Percentiles rank a stretch among this genome's conserved stretches.
phyloP scores from a whole-genome alignment of 2,797 vertebrate genomes.

The Acrocephalus scirpaceus region DNA sequence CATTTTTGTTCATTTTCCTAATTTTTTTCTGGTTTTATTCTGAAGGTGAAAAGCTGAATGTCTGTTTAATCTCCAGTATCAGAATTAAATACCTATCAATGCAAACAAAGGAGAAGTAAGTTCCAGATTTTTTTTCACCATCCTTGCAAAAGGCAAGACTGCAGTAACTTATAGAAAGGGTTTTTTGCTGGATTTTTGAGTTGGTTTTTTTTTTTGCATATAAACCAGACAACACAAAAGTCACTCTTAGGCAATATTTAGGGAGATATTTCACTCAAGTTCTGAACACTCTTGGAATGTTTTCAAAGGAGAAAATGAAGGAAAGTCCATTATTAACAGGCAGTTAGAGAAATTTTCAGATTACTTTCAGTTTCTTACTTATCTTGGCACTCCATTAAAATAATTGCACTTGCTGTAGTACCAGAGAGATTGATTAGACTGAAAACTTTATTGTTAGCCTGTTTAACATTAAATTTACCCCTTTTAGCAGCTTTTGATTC shows the following conservation, averaged over 20 bases:
- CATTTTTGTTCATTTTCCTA: not conserved
- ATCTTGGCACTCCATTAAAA: constrained; percentile 69
- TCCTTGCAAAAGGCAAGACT: constrained; percentile 19
- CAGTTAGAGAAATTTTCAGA: constrained; percentile 68
- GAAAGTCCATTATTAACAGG: constrained; percentile 68
- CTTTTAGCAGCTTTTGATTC: constrained; percentile 50
- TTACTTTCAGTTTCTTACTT: constrained; percentile 75
- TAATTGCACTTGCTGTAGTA: constrained; percentile 53
- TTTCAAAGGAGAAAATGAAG: constrained; percentile 60
- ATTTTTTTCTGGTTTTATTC: not conserved
- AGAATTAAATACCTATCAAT: not conserved
- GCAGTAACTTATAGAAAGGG: not conserved
- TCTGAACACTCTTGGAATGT: constrained; percentile 52
- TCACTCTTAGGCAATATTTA: constrained; percentile 40
- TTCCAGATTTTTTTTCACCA: not conserved
- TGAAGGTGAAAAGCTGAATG: not conserved
- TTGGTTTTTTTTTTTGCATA: not conserved
- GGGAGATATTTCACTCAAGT: constrained; percentile 59
- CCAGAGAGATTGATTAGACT: constrained; percentile 71
- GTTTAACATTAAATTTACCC: constrained; percentile 56
- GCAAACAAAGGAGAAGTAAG: not conserved
- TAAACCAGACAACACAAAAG: constrained; percentile 2
- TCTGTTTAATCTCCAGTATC: not conserved
- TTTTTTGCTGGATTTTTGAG: not conserved
- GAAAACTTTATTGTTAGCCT: constrained; percentile 44